Base-by-base conservation (phyloP, 2,888 invertebrate species). In the Myathropa florea region DNA sequence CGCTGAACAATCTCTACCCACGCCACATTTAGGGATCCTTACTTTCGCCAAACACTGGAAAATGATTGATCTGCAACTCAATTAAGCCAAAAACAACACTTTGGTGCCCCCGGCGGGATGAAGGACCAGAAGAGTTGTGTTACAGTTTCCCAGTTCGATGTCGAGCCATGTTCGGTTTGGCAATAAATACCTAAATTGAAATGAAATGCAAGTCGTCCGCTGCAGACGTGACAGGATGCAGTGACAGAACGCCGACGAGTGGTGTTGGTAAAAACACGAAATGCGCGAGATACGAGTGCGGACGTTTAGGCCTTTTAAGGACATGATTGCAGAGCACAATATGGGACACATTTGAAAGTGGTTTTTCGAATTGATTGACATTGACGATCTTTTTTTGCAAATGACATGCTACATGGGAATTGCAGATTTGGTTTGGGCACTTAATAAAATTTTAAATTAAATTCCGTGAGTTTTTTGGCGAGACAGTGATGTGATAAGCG, bases 11-110 rank as follows among this genome's bases (percentile, higher is more conserved):
- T 63, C 30, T 23, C 63, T 64, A 33, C 70, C 24, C 36, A 46
- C 33, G 23, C 36, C 36, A 60, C 61, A 18, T 67, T 26, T 70
- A 26, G 70, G 46, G 46, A 60, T 70, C 55, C 57, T 14, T 30
- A 73, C 33, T 67, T 60, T 53, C 23, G 78, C 61, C 71, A 77
- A 65, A 65, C 61, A 77, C 67, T 57, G 7, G 7, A 64, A 64
- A 18, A 3, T 80, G 84, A 85, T 85, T 72, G 80, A 85, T 81
- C 77, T 77, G 81, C 76, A 85, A 64, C 84, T 81, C 72, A 85
- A 81, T 84, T 76, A 76, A 79, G 63, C 46, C 33, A 23, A 30
- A 65, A n/a, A 39, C 39, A 61, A 2, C 59, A 30, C 14, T 39
- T 26, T 59, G 36, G 14, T 12, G 46, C 1, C 0, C 12, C 23